Conservation (phyloP, 2,888 invertebrate species). For the Malthinus seriepunctatus region DNA sequence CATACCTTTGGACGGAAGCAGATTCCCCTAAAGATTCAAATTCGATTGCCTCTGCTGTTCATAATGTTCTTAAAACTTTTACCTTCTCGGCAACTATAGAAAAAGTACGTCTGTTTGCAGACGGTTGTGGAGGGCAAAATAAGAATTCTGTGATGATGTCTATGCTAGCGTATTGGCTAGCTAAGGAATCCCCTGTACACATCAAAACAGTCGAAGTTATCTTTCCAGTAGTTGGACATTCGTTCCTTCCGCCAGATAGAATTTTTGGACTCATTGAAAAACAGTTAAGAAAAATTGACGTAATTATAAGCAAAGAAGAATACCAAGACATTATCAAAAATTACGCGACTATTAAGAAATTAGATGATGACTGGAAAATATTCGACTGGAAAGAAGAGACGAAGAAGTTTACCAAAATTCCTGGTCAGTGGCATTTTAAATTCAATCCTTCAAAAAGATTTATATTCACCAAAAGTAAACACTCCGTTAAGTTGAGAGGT, state of each 20-base stretch:
- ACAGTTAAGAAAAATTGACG: conserved; percentile 31
- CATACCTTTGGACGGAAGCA: conserved; percentile 8
- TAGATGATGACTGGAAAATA: conserved; percentile 37
- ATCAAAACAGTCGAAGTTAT: conserved; percentile 35
- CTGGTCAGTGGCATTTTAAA: conserved; percentile 6
- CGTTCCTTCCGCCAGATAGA: neutral
- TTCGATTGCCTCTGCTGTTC: conserved; percentile 13
- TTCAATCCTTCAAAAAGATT: conserved; percentile 2
- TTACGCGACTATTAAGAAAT: conserved; percentile 27
- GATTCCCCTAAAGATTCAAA: conserved; percentile 13
- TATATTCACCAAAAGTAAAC: neutral
- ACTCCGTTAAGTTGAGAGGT: conserved; percentile 21
- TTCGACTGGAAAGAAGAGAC: conserved; percentile 14
- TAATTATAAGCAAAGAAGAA: conserved; percentile 31
- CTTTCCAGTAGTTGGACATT: conserved; percentile 39
- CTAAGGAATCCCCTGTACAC: conserved; percentile 19
- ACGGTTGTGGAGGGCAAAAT: neutral
- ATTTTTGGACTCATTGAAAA: conserved; percentile 40
- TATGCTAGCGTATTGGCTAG: neutral
- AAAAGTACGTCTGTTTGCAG: neutral
- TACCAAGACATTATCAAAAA: conserved; percentile 33
- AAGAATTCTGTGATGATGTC: conserved; percentile 6
- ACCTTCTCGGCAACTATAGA: neutral
- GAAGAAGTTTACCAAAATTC: conserved; percentile 3
- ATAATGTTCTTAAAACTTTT: neutral